Evolutionary conservation across 2,797 vertebrate species (phyloP), one percentile per base, ranked within the genome.

Genomic region (Diglossa cyanea): DNA sequence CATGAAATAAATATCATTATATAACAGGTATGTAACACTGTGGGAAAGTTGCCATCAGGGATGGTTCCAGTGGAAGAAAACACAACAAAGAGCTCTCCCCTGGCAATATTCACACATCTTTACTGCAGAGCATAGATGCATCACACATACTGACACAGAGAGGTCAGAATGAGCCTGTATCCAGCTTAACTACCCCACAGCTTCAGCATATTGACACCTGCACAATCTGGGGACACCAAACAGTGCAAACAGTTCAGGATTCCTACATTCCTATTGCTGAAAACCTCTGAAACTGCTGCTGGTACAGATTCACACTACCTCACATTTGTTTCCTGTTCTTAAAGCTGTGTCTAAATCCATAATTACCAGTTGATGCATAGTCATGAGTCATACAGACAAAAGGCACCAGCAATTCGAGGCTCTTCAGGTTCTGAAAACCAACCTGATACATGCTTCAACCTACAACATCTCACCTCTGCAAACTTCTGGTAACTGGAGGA

Each of bases 381-480:
- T 44, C 8, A 13, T 26, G 61, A 65, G 24, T 74, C 24, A n/a
- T 15, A 26, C 8, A 50, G 13, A 68, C 7, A 71, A 76, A 87
- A 86, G 30, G 2, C 42, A 57, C 6, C 54, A 40, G 25, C 18
- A 66, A 28, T 75, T 75, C 17, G 25, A 45, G 18, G 21, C 30
- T 63, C 42, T 53, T 81, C 30, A 47, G 21, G 14, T 81, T 83
- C 55, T 89, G 58, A 77, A 67, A 58, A 15, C 9, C 33, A 86
- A 17, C 2, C 4, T 3, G 10, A 67, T 4, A 74, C 2, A 8
- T 2, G 5, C 12, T 2, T 4, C 45, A 61, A 17, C 4, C 26
- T 63, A 11, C 20, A 77, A 6, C 4, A 67, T 10, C 72, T 83
- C 19, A 15, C 9, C 8, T 31, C 35, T 77, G 40, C 19, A 83